These are phyloP conservation scores for Xestoiulus laeticollis DNA, from an alignment of 2,888 invertebrate genomes.

Conservation along the genomic window DNA sequence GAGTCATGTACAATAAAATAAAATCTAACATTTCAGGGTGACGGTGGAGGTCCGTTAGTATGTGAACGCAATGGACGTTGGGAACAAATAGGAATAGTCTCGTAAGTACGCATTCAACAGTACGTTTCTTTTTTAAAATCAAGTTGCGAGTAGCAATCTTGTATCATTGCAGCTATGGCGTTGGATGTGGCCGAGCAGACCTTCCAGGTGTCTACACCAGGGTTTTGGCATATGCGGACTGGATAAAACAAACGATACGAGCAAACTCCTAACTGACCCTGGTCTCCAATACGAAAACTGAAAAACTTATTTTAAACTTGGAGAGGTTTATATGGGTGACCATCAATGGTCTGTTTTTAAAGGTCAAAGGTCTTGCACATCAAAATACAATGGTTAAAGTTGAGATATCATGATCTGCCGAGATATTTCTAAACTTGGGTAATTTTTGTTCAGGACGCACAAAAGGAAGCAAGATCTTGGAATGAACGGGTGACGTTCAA, in stretches of 20 bases:
- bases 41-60: slow-evolving; percentile 65
- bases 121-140: neutral
- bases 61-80: slow-evolving; percentile 64
- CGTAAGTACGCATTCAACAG: slow-evolving; percentile 53
- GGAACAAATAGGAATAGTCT: slow-evolving; percentile 65
- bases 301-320: neutral
- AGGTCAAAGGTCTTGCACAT: neutral
- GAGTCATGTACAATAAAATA: neutral
- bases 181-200: slow-evolving; percentile 62
- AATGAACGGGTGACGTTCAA: no score
- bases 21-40: slow-evolving; percentile 61
- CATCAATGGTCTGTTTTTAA: neutral
- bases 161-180: slow-evolving; percentile 59
- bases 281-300: neutral
- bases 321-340: slow-evolving; percentile 4
- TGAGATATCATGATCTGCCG: neutral
- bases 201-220: slow-evolving; percentile 65
- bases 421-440: neutral
- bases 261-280: slow-evolving; percentile 39
- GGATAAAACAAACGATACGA: slow-evolving; percentile 62
- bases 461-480: no score
- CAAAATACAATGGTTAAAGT: neutral
- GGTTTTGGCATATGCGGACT: slow-evolving; percentile 61
- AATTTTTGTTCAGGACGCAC: neutral
- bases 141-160: neutral